Percentiles rank a stretch among this genome's conserved stretches.
Evolutionary conservation across 1,140 invertebrate genomes (phyloP).

Genomic region (Drosophila albomicans): DNA sequence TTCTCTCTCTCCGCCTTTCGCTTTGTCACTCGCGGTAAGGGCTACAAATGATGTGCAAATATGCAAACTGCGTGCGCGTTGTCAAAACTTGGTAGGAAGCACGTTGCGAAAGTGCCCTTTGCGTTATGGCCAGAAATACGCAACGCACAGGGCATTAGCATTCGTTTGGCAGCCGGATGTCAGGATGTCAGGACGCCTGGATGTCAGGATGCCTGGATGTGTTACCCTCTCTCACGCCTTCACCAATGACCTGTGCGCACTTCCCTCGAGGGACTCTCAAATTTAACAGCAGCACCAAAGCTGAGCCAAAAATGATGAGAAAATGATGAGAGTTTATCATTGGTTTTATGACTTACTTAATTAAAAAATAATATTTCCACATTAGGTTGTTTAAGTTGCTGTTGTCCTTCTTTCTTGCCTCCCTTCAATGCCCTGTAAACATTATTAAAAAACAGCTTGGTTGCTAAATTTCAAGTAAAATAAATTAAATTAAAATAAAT

Average conservation of each 20-base stretch:
- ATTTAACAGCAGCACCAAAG: not conserved
- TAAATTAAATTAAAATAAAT: too few species aligned
- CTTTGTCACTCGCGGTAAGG: conserved; percentile 7
- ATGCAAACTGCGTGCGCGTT: conserved; percentile 70
- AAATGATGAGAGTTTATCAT: conserved; percentile 16
- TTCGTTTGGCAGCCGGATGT: conserved; percentile 34
- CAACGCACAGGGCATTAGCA: conserved; percentile 53
- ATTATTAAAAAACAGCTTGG: not conserved
- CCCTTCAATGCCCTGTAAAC: not conserved
- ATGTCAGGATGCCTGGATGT: conserved; percentile 11
- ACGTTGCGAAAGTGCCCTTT: conserved; percentile 26
- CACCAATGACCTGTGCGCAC: not conserved
- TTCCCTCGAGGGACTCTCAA: not conserved
- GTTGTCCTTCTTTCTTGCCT: conserved; percentile 4
- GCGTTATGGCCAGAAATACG: not conserved
- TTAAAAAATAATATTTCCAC: conserved; percentile 69
- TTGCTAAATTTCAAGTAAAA: too few species aligned
- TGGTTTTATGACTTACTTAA: conserved; percentile 64
- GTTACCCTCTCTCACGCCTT: conserved; percentile 2
- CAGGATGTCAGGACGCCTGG: conserved; percentile 18
- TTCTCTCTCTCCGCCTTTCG: not conserved
- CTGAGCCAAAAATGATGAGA: not conserved
- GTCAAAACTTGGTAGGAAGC: conserved; percentile 48
- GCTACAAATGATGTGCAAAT: conserved; percentile 63
- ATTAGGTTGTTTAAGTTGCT: conserved; percentile 51